These are phyloP conservation scores for Isaurus tuberculatus DNA, from an alignment of 92 coral and sea anemone genomes.

Conservation along the genomic window DNA sequence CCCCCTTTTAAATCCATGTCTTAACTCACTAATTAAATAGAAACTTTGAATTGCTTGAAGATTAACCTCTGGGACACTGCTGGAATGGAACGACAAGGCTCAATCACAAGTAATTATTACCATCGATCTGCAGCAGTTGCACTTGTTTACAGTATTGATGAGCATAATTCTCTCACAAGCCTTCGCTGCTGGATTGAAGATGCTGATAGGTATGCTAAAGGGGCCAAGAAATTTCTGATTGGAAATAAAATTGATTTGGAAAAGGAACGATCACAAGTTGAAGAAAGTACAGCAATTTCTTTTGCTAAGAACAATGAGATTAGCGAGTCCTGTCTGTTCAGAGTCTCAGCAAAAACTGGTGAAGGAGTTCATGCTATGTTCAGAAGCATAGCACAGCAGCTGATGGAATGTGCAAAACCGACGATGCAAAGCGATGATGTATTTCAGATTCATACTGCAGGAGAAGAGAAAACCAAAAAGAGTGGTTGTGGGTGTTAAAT, in stretches of 20 bases:
- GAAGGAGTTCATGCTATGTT: slow-evolving; percentile 91
- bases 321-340: slow-evolving; percentile 39
- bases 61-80: slow-evolving; percentile 97
- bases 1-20: too few species aligned
- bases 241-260: slow-evolving; percentile 88
- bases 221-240: slow-evolving; percentile 81
- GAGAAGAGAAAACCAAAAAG: not conserved
- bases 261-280: slow-evolving; percentile 76
- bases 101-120: slow-evolving; percentile 92
- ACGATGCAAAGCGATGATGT: slow-evolving; percentile 35
- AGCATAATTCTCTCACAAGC: slow-evolving; percentile 71
- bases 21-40: not conserved
- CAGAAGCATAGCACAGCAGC: slow-evolving; percentile 55
- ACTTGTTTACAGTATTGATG: slow-evolving; percentile 82
- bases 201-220: slow-evolving; percentile 70
- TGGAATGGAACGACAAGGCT: slow-evolving; percentile 94
- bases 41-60: slow-evolving; percentile 52
- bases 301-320: slow-evolving; percentile 72
- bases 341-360: slow-evolving; percentile 91
- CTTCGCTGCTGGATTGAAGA: slow-evolving; percentile 83
- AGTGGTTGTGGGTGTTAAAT: not conserved
- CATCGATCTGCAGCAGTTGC: slow-evolving; percentile 81
- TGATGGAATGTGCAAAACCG: slow-evolving; percentile 51
- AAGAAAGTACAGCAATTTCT: slow-evolving; percentile 50
- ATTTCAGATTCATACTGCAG: slow-evolving; percentile 39